Evolutionary conservation across 1,140 invertebrate genomes (phyloP), one percentile per base, ranked within the genome.

Genomic region (Sinonovacula constricta): DNA sequence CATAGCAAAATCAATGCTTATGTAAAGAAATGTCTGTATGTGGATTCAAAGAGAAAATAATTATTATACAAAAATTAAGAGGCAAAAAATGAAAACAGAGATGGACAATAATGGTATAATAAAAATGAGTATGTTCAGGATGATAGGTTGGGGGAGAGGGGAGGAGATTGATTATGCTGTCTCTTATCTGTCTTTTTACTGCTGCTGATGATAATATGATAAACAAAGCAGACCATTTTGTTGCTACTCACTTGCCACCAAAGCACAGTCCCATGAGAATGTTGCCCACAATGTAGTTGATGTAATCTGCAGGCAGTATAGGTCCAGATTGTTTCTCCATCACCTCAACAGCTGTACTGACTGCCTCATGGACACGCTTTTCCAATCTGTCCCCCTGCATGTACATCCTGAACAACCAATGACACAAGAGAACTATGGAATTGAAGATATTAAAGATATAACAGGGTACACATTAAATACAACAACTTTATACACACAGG

Each of bases 211-310:
- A n/a, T n/a, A n/a, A n/a, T n/a, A n/a, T n/a, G 39, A 49, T 10
- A 7, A 7, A 49, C 39, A 10, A 49, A 7, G 18, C 39, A 49
- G 18, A 18, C 7, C 39, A 7, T 49, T 49, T 12, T n/a, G 7
- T 12, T 24, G 10, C 22, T 5, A 65, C 67, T 34, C 57, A 69
- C 67, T 33, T 56, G 54, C 67, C 67, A 24, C 67, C 67, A 26
- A 69, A 69, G 49, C 67, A 69, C 33, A 69, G 24, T 10, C 67
- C 67, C 12, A 33, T 56, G 3, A 69, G 26, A 7, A 69, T 69
- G 26, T 69, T 56, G 2, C 49, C 67, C 3, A 69, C 49, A 1
- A 69, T 56, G 26, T 31, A 56, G 67, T 57, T 56, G 49, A 69
- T 36, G 22, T 56, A 39, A 2, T 56, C 5, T 15, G n/a, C 2